Evolutionary conservation across 1,140 invertebrate genomes (phyloP), one percentile per base, ranked within the genome.

Genomic region (Neodiprion pinetum): DNA sequence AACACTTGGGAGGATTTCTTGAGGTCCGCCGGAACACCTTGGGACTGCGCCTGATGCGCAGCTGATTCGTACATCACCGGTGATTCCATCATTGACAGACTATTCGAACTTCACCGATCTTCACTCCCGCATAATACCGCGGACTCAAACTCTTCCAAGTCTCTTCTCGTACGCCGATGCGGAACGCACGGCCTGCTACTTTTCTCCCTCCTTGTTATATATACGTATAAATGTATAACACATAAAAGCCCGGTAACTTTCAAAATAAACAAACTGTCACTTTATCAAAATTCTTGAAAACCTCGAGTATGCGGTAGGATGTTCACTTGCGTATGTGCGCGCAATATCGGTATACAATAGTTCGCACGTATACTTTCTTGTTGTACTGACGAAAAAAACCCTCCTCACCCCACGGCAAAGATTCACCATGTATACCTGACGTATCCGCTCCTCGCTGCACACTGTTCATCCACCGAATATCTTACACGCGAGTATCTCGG

Each of bases 11-110:
- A 79, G 7, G 81, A 74, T 76, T 88, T 87, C 77, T 88, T 88
- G 5, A 87, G 78, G 70, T 87, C 86, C 70, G 80, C 76, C 68
- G 70, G 17, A 61, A 73, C 76, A 23, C 82, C 82, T 73, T 84
- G 85, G 72, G 75, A 79, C 80, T 88, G 86, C 72, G 80, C 83
- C 84, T 88, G 87, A 70, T 88, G 87, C 72, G 84, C 84, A 80
- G 84, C 73, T 47, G 86, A 77, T 76, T 88, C 87, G 81, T 88
- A 88, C 87, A 88, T 88, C 76, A 88, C 87, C 72, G 87, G 87
- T 67, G 87, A 88, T 74, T 88, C 87, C 87, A 88, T 88, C 72
- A 74, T 77, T 87, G 84, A 88, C 81, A 81, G 78, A 81, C 85
- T 82, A 86, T 87, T 88, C 82, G 87, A 40, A 40, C 28, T 40